Evolutionary conservation across 2,797 vertebrate species (phyloP).

Genomic region (Danio kyathit): DNA sequence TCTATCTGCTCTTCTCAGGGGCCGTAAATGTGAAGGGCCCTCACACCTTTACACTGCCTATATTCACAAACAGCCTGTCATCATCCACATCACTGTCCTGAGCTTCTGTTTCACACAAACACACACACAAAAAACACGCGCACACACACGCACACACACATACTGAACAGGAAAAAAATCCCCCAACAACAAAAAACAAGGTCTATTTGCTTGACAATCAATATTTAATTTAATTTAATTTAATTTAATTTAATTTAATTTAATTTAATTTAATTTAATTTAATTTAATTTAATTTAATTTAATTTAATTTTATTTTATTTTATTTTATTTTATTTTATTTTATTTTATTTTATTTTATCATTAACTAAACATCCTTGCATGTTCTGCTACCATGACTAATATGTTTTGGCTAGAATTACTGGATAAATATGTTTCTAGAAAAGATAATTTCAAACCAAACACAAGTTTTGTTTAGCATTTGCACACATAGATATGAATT

Average conservation of each 20-base stretch:
- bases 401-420: background rate
- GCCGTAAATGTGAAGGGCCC: slow-evolving; percentile 64
- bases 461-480: background rate
- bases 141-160: slow-evolving; percentile 13
- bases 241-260: too few relatives aligned
- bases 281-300: too few relatives aligned
- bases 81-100: slow-evolving; percentile 16
- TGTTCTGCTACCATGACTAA: background rate
- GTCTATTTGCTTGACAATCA: too few relatives aligned
- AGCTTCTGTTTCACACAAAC: slow-evolving; percentile 20
- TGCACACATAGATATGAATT: background rate
- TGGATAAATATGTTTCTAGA: background rate
- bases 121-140: slow-evolving; percentile 13
- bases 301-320: too few relatives aligned
- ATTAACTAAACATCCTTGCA: too few relatives aligned
- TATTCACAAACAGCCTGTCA: slow-evolving; percentile 65
- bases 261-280: too few relatives aligned
- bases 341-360: too few relatives aligned
- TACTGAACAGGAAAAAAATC: background rate
- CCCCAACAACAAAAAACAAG: too few relatives aligned
- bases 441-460: too few relatives aligned
- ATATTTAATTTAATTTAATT: too few relatives aligned
- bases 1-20: slow-evolving; percentile 62
- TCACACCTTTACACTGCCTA: slow-evolving; percentile 79
- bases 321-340: too few relatives aligned